A percentile compares a stretch with the other conserved stretches of the same genome.
These are phyloP conservation scores for Troglohyphantes excavatus DNA, from an alignment of 2,888 invertebrate species.

Conservation along the genomic window DNA sequence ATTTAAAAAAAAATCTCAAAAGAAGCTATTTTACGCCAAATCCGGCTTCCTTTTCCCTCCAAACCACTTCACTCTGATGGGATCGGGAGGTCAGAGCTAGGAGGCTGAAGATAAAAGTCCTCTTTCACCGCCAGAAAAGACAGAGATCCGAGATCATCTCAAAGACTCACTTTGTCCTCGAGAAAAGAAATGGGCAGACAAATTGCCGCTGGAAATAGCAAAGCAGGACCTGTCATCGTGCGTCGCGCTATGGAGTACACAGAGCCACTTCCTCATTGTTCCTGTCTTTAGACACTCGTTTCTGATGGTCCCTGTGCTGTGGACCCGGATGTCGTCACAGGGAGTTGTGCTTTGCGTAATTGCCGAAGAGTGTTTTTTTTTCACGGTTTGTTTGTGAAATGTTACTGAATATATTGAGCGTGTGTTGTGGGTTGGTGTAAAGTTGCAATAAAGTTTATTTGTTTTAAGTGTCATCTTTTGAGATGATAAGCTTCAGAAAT, in stretches of 20 bases:
- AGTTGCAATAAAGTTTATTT: too few relatives aligned
- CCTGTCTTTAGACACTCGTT: constrained; percentile 31
- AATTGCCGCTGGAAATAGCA: constrained; percentile 68
- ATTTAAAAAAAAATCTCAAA: too few relatives aligned
- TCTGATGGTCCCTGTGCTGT: background rate
- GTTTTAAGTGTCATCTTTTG: too few relatives aligned
- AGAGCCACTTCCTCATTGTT: constrained; percentile 65
- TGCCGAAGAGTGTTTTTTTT: constrained; percentile 14
- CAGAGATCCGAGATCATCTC: constrained; percentile 43
- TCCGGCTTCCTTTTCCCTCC: background rate
- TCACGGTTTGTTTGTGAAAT: background rate
- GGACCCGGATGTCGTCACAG: constrained; percentile 41
- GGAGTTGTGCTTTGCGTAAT: constrained; percentile 35
- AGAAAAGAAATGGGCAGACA: constrained; percentile 49
- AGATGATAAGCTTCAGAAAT: too few relatives aligned
- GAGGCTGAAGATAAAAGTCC: constrained; percentile 59
- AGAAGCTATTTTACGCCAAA: too few relatives aligned
- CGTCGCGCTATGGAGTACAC: background rate
- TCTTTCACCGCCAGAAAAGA: constrained; percentile 55
- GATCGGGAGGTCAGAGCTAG: constrained; percentile 53
- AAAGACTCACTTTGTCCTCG: constrained; percentile 56
- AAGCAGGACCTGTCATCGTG: constrained; percentile 59
- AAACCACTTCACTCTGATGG: constrained; percentile 54
- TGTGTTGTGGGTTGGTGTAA: background rate
- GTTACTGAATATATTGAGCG: background rate